phyloP scores from a whole-genome alignment of 2,888 invertebrate species.

The Eristalis tenax region DNA sequence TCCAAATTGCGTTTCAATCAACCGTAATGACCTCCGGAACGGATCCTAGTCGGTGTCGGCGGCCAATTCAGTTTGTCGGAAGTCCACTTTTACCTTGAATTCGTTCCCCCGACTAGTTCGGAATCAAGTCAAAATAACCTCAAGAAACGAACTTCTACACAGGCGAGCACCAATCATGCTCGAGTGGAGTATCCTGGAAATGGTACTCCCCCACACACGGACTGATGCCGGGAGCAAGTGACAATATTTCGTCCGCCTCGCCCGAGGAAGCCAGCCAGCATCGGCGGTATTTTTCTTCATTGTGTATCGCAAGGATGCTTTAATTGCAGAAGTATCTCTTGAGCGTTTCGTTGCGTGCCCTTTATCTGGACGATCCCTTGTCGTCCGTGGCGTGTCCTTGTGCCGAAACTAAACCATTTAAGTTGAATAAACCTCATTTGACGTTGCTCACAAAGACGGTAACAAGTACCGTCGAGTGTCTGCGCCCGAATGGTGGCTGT shows the following conservation, averaged over 20 bases:
- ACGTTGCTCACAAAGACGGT: constrained; percentile 3
- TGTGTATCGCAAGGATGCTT: constrained; percentile 21
- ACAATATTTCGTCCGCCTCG: constrained; percentile 7
- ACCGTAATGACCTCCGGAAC: background rate
- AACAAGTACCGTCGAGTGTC: background rate
- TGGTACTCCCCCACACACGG: background rate
- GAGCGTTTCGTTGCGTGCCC: constrained; percentile 2
- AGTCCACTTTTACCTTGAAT: background rate
- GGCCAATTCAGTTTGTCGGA: background rate
- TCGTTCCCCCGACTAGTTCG: background rate
- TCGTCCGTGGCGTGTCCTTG: background rate
- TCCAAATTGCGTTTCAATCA: constrained; percentile 8
- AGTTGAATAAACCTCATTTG: constrained; percentile 34
- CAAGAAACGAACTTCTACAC: background rate
- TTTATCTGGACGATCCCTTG: background rate
- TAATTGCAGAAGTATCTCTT: constrained; percentile 33
- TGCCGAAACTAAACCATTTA: constrained; percentile 18
- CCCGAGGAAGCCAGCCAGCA: constrained; percentile 5
- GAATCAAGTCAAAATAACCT: background rate
- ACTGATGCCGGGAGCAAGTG: background rate
- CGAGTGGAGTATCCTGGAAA: background rate
- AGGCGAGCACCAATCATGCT: background rate
- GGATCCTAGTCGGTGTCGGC: background rate
- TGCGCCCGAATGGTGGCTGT: background rate
- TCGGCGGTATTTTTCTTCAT: background rate